Base-by-base conservation (phyloP, 2,113 vertebrate genomes). In the Lamprologus lemairii region DNA sequence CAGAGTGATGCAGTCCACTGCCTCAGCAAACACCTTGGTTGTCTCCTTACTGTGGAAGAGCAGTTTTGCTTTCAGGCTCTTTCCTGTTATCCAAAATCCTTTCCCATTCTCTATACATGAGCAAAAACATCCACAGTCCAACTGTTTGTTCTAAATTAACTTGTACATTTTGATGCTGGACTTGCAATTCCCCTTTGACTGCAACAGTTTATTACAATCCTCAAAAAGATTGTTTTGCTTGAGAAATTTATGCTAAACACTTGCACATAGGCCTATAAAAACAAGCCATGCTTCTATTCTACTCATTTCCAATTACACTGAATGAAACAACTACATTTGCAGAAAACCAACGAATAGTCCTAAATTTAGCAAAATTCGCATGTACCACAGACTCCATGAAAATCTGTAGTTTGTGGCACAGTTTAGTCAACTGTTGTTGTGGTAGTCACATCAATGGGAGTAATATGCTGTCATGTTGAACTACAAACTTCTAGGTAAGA, bases 101-200 rank as follows among this genome's bases (percentile, higher is more conserved):
- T 2, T 75, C 23, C 9, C 16, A 75, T 26, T 47, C 40, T 0
- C 40, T 73, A 7, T 10, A 7, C n/a, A 42, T 28, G 40, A 75
- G 9, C 71, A 49, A 49, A 78, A 0, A 0, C 16, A 78, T 47
- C 42, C 3, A 0, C 14, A 49, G 12, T 47, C 10, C 40, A 75
- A 12, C 16, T 19, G 23, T 19, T 49, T 78, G 40, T 31, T 49
- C 71, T 47, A 75, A 75, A 75, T 17, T 47, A 17, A 49, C 42
- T 78, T n/a, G 42, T 0, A 49, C 4, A 78, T 49, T 19, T 78
- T 78, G 71, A 8, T 49, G 42, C 42, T 49, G 42, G 14, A 49
- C 26, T 78, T 78, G 2, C 71, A 78, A 28, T 42, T 45, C n/a
- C n/a, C n/a, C 35, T 71, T 71, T 42, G 37, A 42, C 40, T 75